Percentiles rank a stretch among this genome's conserved stretches.
Evolutionary conservation across 2,113 vertebrate genomes (phyloP).

Genomic region (Anser cygnoides): DNA sequence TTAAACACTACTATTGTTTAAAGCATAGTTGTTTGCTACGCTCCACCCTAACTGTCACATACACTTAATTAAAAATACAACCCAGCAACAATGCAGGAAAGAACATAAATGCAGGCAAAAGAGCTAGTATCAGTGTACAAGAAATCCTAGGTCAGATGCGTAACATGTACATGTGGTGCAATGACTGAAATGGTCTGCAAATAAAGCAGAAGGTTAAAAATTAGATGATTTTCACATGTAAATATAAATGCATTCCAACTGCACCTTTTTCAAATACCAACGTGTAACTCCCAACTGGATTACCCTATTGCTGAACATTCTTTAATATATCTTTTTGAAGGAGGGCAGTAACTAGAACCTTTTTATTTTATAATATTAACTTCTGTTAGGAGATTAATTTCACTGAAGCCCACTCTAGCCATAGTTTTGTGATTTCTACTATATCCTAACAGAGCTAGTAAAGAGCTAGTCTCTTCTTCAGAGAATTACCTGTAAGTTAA

Average conservation of each 20-base stretch:
- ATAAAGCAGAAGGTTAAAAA: background rate
- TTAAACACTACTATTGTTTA: background rate
- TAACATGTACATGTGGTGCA: background rate
- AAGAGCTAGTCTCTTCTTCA: background rate
- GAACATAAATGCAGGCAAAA: background rate
- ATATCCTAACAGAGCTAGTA: background rate
- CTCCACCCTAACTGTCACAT: background rate
- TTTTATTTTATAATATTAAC: background rate
- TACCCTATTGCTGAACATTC: background rate
- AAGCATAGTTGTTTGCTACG: background rate
- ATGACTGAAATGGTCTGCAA: background rate
- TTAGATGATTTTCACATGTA: background rate
- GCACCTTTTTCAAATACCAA: background rate
- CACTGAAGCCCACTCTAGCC: background rate
- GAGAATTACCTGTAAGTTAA: background rate
- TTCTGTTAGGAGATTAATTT: background rate
- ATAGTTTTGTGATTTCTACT: background rate
- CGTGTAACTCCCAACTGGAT: background rate
- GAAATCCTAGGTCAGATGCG: background rate
- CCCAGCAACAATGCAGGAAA: background rate
- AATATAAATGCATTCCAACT: background rate
- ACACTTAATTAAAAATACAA: background rate
- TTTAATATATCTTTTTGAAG: background rate
- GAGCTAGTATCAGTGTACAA: background rate
- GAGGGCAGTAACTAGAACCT: background rate